Evolutionary conservation across 2,888 invertebrate genomes (phyloP), one percentile per base, ranked within the genome.

Genomic region (Conus canariensis): DNA sequence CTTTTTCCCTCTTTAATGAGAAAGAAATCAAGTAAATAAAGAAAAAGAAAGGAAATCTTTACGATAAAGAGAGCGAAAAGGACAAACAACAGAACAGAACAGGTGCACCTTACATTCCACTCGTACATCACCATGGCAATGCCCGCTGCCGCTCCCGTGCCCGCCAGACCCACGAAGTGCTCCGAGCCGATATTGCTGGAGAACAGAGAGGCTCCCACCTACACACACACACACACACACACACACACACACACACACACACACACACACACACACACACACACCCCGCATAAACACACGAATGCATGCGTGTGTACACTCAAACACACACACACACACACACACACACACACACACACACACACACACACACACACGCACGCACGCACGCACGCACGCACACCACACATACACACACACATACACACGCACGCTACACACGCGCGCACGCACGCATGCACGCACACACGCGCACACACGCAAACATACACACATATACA

Each of bases 161-260:
- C 96, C 0, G 96, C 96, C 88, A 97, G 92, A 8, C 96, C 96
- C 12, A 97, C 95, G 90, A 96, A 96, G 93, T 96, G 96, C 82
- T 96, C 96, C 91, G 96, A 96, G 58, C 97, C 97, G 60, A 97
- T 96, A 93, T 97, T 97, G 91, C 96, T 96, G 70, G 96, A 96
- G 93, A 96, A 97, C 60, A 97, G 92, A 4, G 96, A 96, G 10
- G 96, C 96, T 0, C 95, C 95, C 70, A 94, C 93, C 94, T 94
- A 90, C 58, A 80, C 80, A 80, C 60, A 64, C 16, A 77, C 30
- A 77, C 30, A 30, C 77, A 77, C 77, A 30, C 77, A 77, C 25
- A 77, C 77, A 30, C 77, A 2, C 77, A 77, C 77, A 77, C 30
- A 77, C 30, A 30, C 45, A 77, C 30, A 77, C 30, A 77, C 77